phyloP scores from a whole-genome alignment of 2,113 vertebrate species.

The Aplodontia rufa region DNA sequence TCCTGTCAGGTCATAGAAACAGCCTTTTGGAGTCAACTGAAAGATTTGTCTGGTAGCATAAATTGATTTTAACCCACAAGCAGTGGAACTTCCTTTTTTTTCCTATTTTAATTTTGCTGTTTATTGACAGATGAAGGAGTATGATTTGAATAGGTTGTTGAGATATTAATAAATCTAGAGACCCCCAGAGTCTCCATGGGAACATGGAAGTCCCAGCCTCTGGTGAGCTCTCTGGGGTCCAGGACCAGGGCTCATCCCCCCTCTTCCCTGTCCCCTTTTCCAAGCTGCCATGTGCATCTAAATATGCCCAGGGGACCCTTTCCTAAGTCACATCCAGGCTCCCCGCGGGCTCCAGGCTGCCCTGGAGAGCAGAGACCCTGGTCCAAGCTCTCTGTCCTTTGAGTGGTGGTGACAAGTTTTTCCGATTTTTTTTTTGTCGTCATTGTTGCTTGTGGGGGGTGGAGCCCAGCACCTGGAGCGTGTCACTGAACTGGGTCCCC shows the following conservation, averaged over 20 bases:
- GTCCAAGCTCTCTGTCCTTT: too few relatives aligned
- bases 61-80: background rate
- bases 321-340: background rate
- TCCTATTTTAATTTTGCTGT: background rate
- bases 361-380: background rate
- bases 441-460: background rate
- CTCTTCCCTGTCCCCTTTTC: background rate
- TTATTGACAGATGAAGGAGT: background rate
- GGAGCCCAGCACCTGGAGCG: background rate
- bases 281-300: background rate
- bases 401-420: too few relatives aligned
- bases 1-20: background rate
- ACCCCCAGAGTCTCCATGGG: background rate
- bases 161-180: background rate
- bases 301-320: background rate
- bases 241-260: background rate
- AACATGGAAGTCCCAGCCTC: background rate
- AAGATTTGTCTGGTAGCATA: background rate
- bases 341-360: rapidly evolving
- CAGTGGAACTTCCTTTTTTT: background rate
- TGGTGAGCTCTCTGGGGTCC: background rate
- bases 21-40: background rate
- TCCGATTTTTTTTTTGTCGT: rapidly evolving
- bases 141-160: background rate
- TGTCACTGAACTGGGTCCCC: background rate